Conservation (phyloP, 2,888 invertebrate species). For the Cephus pulcher region DNA sequence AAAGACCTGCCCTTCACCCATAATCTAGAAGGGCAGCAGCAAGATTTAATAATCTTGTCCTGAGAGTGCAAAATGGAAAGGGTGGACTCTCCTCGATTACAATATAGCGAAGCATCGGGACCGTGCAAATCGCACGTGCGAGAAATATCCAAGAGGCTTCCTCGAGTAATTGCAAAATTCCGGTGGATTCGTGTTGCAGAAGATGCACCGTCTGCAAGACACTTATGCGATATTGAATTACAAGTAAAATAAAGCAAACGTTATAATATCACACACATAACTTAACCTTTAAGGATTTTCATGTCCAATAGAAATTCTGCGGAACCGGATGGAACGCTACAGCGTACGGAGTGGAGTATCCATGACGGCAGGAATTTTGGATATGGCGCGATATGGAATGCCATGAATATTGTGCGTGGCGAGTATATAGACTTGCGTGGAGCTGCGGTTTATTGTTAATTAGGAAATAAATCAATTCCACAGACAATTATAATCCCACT, state of each 20-base stretch:
- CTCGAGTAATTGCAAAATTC: background rate
- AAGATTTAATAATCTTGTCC: background rate
- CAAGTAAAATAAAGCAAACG: background rate
- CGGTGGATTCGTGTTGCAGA: background rate
- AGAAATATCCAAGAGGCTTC: background rate
- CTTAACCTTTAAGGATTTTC: background rate
- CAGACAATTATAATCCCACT: conserved; percentile 45
- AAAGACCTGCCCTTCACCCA: too few relatives aligned
- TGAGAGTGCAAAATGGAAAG: background rate
- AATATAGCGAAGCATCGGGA: background rate
- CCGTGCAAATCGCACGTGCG: background rate
- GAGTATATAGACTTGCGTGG: background rate
- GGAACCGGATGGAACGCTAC: background rate
- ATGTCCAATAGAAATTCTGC: background rate
- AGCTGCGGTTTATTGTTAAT: conserved; percentile 47
- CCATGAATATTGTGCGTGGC: background rate
- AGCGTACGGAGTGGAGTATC: background rate
- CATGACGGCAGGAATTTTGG: background rate
- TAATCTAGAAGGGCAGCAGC: background rate
- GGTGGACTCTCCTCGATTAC: background rate
- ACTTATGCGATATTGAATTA: background rate
- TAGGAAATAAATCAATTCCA: conserved; percentile 52
- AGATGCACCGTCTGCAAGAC: background rate
- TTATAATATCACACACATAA: background rate
- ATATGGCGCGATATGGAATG: background rate